Evolutionary conservation across 2,113 vertebrate species (phyloP).

Genomic region (Cynoglossus semilaevis): DNA sequence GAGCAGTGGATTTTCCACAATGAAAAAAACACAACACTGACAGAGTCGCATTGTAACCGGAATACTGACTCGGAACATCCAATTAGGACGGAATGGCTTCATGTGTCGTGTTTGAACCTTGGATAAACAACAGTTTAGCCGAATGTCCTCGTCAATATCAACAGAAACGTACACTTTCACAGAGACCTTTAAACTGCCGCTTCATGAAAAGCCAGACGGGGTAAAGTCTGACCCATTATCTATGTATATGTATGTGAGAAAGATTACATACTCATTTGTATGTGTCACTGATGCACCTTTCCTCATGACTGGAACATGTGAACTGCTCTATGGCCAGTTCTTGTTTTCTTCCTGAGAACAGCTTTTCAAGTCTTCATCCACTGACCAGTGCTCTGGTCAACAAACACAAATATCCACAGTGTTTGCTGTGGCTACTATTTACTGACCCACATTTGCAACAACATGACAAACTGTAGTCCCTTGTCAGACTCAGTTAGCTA

Average conservation of each 20-base stretch:
- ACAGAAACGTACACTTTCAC: not conserved
- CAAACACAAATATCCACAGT: constrained; percentile 35
- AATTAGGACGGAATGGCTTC: no score
- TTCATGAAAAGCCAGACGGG: not conserved
- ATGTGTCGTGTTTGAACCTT: not conserved
- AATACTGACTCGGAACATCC: no score
- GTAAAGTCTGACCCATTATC: not conserved
- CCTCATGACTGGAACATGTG: constrained; percentile 23
- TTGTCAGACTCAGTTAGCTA: no score
- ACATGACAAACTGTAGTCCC: no score
- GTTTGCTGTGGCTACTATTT: constrained; percentile 21
- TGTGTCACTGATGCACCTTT: not conserved
- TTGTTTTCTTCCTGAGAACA: constrained; percentile 42
- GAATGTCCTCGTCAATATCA: not conserved
- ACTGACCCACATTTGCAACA: no score
- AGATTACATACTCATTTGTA: not conserved
- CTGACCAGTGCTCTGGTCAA: constrained; percentile 36
- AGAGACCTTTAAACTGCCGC: not conserved
- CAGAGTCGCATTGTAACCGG: constrained; percentile 24
- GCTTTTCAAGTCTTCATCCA: constrained; percentile 33
- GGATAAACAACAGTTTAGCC: no score
- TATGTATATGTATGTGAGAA: not conserved
- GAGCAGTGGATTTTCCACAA: constrained; percentile 44
- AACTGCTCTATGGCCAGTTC: constrained; percentile 17
- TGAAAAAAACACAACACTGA: constrained; percentile 35